A percentile compares a stretch with the other conserved stretches of the same genome.
Conservation (phyloP, 2,113 vertebrate genomes). For the Sinosuthora webbiana region DNA sequence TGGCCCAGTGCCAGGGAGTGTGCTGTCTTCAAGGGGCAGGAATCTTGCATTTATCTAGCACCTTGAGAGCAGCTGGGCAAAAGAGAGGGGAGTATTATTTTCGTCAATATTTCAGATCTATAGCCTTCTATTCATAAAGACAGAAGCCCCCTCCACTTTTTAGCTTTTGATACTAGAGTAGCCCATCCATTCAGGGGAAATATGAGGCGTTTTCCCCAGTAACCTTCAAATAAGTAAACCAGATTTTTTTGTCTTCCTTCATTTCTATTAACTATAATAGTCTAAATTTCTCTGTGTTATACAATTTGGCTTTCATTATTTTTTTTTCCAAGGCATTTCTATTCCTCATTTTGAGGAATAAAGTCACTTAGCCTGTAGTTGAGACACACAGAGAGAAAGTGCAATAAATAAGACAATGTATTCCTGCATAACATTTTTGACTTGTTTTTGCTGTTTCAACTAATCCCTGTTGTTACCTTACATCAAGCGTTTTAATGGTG, state of each 20-base stretch:
- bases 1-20: too few species aligned
- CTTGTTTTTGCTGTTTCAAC: neutral
- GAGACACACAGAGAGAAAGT: neutral
- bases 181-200: neutral
- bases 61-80: neutral
- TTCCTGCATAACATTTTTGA: too few species aligned
- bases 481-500: neutral
- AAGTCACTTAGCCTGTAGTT: neutral
- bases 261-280: neutral
- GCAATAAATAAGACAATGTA: too few species aligned
- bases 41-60: neutral
- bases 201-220: neutral
- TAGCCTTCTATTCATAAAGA: neutral
- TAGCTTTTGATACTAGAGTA: neutral
- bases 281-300: neutral
- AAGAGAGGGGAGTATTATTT: neutral
- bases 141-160: neutral
- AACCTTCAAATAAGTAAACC: neutral
- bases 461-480: neutral
- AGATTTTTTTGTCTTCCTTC: neutral
- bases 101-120: neutral
- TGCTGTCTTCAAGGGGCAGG: neutral
- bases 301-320: neutral
- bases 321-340: neutral
- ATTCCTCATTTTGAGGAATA: neutral